Evolutionary conservation across 2,888 invertebrate genomes (phyloP).

Genomic region (Nymphalis urticae): DNA sequence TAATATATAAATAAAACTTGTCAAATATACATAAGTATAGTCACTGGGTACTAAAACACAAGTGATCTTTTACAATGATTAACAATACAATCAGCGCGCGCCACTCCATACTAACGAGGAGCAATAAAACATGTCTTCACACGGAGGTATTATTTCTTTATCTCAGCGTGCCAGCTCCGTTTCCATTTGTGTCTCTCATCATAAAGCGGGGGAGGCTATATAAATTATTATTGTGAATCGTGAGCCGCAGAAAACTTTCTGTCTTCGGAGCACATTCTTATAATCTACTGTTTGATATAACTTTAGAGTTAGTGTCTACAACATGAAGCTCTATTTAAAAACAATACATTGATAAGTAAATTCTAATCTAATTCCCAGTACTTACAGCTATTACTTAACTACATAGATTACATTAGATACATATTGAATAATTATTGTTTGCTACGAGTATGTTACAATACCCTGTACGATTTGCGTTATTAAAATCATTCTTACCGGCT

Average conservation of each 20-base stretch:
- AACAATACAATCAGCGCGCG: conserved; percentile 40
- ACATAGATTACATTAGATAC: not conserved
- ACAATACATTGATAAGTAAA: not conserved
- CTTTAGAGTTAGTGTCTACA: not conserved
- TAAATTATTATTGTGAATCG: conserved; percentile 62
- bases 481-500: conserved; percentile 41
- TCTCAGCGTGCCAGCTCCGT: conserved; percentile 63
- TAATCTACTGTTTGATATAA: conserved; percentile 22
- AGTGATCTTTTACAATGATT: conserved; percentile 40
- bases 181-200: conserved; percentile 68
- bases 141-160: conserved; percentile 72
- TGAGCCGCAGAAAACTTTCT: conserved; percentile 43
- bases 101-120: conserved; percentile 41
- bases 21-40: not conserved
- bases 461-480: conserved; percentile 1
- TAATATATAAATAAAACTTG: too few relatives aligned
- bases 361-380: not conserved
- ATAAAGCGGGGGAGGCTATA: conserved; percentile 58
- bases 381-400: not conserved
- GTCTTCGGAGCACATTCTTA: conserved; percentile 22
- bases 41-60: conserved; percentile 24
- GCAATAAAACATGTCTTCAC: conserved; percentile 54
- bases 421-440: not conserved
- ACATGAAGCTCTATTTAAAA: not conserved
- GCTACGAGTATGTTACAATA: not conserved